Conservation (phyloP, 2,888 invertebrate species). For the Sminthurides aquaticus region DNA sequence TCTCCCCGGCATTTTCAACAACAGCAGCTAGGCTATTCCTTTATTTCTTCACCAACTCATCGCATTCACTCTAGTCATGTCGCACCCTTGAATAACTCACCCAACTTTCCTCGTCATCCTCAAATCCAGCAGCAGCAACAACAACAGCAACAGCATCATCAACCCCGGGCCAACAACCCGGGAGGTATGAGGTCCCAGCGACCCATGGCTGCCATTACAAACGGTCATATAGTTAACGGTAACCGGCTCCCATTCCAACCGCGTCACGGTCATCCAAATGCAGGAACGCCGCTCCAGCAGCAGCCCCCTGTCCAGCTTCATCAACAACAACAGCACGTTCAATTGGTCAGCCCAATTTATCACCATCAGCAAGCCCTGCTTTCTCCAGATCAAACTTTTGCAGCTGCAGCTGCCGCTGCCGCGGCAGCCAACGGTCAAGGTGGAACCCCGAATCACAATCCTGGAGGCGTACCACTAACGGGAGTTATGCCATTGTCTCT, state of each 20-base stretch:
- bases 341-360: conserved; percentile 25
- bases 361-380: conserved; percentile 30
- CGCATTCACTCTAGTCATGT: conserved; percentile 24
- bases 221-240: conserved; percentile 36
- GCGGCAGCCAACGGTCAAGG: background rate
- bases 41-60: conserved; percentile 23
- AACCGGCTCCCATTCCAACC: conserved; percentile 36
- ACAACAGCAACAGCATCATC: conserved; percentile 9
- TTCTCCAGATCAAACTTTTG: conserved; percentile 31
- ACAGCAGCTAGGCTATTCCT: conserved; percentile 21
- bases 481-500: background rate
- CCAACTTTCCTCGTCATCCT: conserved; percentile 14
- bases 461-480: background rate
- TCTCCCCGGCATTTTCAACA: conserved; percentile 23
- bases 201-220: conserved; percentile 16
- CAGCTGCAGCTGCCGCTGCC: conserved; percentile 7
- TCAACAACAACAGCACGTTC: conserved; percentile 31
- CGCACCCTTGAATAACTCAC: conserved; percentile 18
- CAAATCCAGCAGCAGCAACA: conserved; percentile 9
- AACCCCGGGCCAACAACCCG: conserved; percentile 8
- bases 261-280: conserved; percentile 1
- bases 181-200: conserved; percentile 10
- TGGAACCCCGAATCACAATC: background rate
- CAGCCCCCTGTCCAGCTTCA: conserved; percentile 32
- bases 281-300: conserved; percentile 28